A percentile compares a stretch with the other conserved stretches of the same genome.
Evolutionary conservation across 2,113 vertebrate species (phyloP).

Genomic region (Kryptolebias marmoratus): DNA sequence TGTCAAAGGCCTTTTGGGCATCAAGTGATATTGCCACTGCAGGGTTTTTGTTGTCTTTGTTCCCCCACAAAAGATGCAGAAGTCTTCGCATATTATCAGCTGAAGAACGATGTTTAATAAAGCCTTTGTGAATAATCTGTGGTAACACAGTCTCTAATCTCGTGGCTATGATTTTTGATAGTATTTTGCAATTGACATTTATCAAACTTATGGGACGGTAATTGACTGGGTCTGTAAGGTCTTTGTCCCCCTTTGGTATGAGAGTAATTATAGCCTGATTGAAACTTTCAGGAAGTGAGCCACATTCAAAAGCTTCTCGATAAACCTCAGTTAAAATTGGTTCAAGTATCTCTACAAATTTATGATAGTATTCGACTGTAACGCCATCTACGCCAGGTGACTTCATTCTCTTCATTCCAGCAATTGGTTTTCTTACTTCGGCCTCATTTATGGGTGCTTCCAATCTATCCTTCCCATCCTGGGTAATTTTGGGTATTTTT

Average conservation of each 20-base stretch:
- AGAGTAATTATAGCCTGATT: background rate
- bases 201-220: background rate
- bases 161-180: background rate
- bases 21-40: background rate
- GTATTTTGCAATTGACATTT: background rate
- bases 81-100: background rate
- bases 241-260: background rate
- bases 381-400: background rate
- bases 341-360: background rate
- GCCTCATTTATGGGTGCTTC: background rate
- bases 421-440: background rate
- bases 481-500: background rate
- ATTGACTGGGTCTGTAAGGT: background rate
- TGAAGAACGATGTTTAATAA: background rate
- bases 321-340: background rate
- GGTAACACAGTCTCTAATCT: background rate
- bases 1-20: background rate
- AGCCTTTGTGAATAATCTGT: background rate
- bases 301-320: background rate
- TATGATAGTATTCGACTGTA: background rate
- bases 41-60: background rate
- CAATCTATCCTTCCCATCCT: background rate
- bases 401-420: background rate
- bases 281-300: background rate
- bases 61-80: background rate